A percentile compares a stretch with the other conserved stretches of the same genome.
Evolutionary conservation across 2,113 vertebrate genomes (phyloP).

Genomic region (Bos taurus): DNA sequence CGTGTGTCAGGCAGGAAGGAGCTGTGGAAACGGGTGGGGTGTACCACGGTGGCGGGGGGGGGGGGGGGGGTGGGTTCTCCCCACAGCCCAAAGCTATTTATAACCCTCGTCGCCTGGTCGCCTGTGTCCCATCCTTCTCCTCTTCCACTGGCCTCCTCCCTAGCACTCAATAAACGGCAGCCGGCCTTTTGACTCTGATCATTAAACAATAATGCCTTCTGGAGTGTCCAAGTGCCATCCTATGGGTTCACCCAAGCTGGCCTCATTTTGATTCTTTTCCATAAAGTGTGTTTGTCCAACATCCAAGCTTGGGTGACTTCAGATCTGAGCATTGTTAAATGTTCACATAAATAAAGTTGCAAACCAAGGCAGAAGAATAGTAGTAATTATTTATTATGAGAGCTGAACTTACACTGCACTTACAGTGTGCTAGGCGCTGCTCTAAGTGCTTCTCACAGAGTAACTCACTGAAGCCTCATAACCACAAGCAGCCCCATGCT

Average conservation of each 20-base stretch:
- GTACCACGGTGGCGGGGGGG: not conserved
- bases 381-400: not conserved
- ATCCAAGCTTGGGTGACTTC: not conserved
- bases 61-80: not conserved
- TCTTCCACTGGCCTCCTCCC: not conserved
- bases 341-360: slow-evolving; percentile 21
- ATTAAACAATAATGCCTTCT: not conserved
- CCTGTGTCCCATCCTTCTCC: not conserved
- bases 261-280: not conserved
- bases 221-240: not conserved
- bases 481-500: not conserved
- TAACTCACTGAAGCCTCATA: not conserved
- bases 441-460: not conserved
- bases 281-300: not conserved
- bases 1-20: slow-evolving; percentile 13
- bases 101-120: not conserved
- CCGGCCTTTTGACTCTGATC: not conserved
- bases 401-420: not conserved
- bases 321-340: not conserved
- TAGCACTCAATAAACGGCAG: not conserved
- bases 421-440: not conserved
- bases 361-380: slow-evolving; percentile 2
- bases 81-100: slow-evolving; percentile 46
- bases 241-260: not conserved
- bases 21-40: not conserved